phyloP scores from a whole-genome alignment of 2,888 invertebrate species.

The Cylindroiulus punctatus region DNA sequence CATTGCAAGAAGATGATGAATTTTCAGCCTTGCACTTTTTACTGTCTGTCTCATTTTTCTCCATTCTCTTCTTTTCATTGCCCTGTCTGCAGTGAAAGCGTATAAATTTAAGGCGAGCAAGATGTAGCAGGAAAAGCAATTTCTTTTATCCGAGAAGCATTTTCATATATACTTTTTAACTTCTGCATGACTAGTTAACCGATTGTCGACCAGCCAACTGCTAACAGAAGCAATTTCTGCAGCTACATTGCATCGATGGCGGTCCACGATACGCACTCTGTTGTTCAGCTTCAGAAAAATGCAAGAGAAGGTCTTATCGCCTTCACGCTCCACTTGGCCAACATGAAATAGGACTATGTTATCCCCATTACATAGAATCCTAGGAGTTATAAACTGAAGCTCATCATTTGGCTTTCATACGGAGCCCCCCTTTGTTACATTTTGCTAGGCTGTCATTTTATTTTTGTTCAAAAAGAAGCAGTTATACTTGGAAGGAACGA shows the following conservation, averaged over 20 bases:
- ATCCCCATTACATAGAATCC: slow-evolving; percentile 44
- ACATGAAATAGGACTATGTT: slow-evolving; percentile 47
- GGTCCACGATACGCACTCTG: slow-evolving; percentile 9
- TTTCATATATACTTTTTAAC: slow-evolving; percentile 48
- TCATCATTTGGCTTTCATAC: slow-evolving; percentile 49
- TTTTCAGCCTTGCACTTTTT: slow-evolving; percentile 20
- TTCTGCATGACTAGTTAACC: slow-evolving; percentile 51
- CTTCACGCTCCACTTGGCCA: slow-evolving; percentile 50
- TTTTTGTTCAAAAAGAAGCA: slow-evolving; percentile 35
- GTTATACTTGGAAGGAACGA: not conserved
- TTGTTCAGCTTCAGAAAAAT: slow-evolving; percentile 34
- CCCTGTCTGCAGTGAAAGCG: slow-evolving; percentile 1
- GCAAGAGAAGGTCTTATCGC: slow-evolving; percentile 48
- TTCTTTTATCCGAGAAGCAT: slow-evolving; percentile 11
- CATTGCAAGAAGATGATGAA: not conserved
- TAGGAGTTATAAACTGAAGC: slow-evolving; percentile 42
- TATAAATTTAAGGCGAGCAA: slow-evolving; percentile 21
- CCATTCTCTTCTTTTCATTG: slow-evolving; percentile 22
- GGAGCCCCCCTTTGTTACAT: slow-evolving; percentile 28
- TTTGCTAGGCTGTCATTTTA: slow-evolving; percentile 48
- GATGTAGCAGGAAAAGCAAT: slow-evolving; percentile 28
- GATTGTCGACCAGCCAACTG: slow-evolving; percentile 47
- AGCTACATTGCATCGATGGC: slow-evolving; percentile 42
- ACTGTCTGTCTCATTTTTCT: slow-evolving; percentile 22
- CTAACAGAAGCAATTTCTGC: slow-evolving; percentile 37